Base-by-base conservation (phyloP, 2,888 invertebrate species). In the Nemoura dubitans region DNA sequence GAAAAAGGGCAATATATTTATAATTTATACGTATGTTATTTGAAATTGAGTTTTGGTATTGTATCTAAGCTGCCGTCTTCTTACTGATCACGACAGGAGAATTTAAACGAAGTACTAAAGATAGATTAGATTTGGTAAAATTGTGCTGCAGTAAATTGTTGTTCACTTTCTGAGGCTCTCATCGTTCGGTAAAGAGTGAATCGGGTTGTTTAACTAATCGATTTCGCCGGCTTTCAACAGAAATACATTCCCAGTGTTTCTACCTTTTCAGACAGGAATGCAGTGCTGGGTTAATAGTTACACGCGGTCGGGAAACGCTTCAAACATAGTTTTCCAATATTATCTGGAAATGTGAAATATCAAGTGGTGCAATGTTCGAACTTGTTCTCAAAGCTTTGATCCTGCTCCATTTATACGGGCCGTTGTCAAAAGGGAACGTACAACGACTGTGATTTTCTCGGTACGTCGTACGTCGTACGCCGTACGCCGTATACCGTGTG, bases 281-380 rank as follows among this genome's bases (percentile, higher is more conserved):
- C 36, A 36, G 36, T 3, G 10, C 36, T 3, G 5, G 36, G 36
- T 6, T 59, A 14, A 59, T 59, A 59, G 59, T 59, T 59, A 59
- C 21, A 59, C 59, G 36, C 3, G 5, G 59, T 59, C 3, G 16
- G 59, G 59, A 59, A 78, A 26, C 78, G 25, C 25, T 78, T 78
- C 78, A 78, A 78, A 78, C 78, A 78, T 27, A 78, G 28, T 78
- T 78, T 28, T 78, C 78, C 78, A 27, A 27, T 78, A 78, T 78
- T 78, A 26, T 78, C 78, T 78, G 78, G 26, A 78, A 78, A 78
- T 27, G 78, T 6, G 78, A 27, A 59, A 28, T 28, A 78, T 78
- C 78, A 27, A 26, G 78, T 78, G 26, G 78, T 78, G 78, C 27
- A 78, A n/a, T 28, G 28, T 25, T 25, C 21, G 26, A 26, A 25